These are phyloP conservation scores for Hydrozoanthus gracilis DNA, from an alignment of 92 coral and sea anemone species.

Conservation along the genomic window DNA sequence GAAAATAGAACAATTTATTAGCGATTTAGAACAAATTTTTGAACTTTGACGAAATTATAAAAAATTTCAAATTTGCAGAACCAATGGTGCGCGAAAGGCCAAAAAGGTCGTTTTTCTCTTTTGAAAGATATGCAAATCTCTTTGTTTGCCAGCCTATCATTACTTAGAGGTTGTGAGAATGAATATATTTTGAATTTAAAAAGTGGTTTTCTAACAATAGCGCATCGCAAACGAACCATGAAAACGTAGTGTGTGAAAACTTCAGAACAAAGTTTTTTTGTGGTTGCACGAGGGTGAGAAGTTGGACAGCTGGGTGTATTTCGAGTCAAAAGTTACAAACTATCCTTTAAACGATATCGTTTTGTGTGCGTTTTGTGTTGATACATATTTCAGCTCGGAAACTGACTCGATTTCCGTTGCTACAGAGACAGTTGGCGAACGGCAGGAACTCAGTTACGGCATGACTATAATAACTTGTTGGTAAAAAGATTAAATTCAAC, in stretches of 20 bases:
- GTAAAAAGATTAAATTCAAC: too few species aligned
- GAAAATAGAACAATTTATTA: too few species aligned
- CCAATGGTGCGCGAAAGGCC: conserved; percentile 11
- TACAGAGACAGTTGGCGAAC: not conserved
- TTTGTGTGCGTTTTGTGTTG: not conserved
- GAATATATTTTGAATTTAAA: conserved; percentile 21
- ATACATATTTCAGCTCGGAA: not conserved
- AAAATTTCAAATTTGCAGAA: conserved; percentile 27
- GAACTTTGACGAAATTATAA: not conserved
- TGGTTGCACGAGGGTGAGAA: not conserved
- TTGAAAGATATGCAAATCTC: conserved; percentile 31
- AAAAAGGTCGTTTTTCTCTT: not conserved
- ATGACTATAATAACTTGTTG: not conserved
- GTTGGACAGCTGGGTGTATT: not conserved
- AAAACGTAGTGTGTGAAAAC: conserved; percentile 15
- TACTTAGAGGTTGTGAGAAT: conserved; percentile 7
- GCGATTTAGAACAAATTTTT: too few species aligned
- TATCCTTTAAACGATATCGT: not conserved
- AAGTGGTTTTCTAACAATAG: conserved; percentile 11
- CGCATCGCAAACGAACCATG: conserved; percentile 34
- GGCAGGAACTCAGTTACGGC: not conserved
- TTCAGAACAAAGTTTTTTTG: not conserved
- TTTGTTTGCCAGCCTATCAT: conserved; percentile 27
- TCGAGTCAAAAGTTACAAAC: not conserved
- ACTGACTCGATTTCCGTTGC: not conserved